Evolutionary conservation across 2,113 vertebrate genomes (phyloP).

Genomic region (Phoenicopterus ruber): DNA sequence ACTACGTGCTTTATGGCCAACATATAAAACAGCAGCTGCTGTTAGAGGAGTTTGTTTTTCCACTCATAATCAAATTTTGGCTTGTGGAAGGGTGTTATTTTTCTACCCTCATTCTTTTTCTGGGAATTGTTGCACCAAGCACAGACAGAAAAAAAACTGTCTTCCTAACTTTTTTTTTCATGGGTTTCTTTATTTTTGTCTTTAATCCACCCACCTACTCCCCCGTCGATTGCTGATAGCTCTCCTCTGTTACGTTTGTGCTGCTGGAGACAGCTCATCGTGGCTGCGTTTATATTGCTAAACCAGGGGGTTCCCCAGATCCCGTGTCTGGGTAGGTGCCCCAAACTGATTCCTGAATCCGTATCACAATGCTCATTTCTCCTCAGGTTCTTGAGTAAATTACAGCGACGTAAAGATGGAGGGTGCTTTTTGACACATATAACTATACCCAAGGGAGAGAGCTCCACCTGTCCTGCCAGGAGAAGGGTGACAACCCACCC

Average conservation of each 20-base stretch:
- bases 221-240: not conserved
- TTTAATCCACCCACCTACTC: not conserved
- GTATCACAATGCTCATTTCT: rapidly evolving
- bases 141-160: not conserved
- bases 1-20: not conserved
- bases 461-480: not conserved
- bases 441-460: not conserved
- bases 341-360: not conserved
- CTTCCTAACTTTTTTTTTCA: not conserved
- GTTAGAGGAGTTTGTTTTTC: slow-evolving; percentile 8
- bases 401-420: not conserved
- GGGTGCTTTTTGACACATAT: not conserved
- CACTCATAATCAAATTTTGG: slow-evolving; percentile 8
- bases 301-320: not conserved
- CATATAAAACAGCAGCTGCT: slow-evolving; percentile 8
- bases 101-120: not conserved
- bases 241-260: not conserved
- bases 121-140: not conserved
- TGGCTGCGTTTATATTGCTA: not conserved
- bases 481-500: not conserved
- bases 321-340: not conserved
- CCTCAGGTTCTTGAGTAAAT: not conserved
- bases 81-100: not conserved
- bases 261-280: not conserved
- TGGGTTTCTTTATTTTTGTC: not conserved